A percentile compares a stretch with the other conserved stretches of the same genome.
Conservation (phyloP, 2,888 invertebrate species). For the Microctonus hyperodae region DNA sequence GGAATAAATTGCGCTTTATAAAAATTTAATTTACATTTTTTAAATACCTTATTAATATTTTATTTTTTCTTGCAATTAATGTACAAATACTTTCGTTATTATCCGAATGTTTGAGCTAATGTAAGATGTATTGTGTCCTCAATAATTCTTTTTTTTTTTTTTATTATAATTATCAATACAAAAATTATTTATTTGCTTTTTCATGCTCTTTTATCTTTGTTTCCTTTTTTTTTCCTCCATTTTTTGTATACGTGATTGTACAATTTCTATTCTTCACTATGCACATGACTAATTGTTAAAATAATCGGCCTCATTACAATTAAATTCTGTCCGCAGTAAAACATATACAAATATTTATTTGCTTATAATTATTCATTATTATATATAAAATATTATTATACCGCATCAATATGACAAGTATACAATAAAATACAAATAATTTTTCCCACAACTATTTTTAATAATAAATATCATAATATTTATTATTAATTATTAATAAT, state of each 20-base stretch:
- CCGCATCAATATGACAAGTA: neutral
- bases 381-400: too few species aligned
- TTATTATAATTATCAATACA: conserved; percentile 1
- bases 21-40: conserved; percentile 20
- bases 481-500: neutral
- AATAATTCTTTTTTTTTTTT: neutral
- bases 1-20: conserved; percentile 8
- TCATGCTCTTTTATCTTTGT: neutral
- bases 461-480: neutral
- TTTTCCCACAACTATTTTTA: neutral
- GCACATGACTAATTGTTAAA: neutral
- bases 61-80: conserved; percentile 2
- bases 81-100: neutral
- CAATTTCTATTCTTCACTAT: neutral
- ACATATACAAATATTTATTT: too few species aligned
- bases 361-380: neutral
- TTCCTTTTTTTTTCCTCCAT: neutral
- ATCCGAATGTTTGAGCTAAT: conserved; percentile 3
- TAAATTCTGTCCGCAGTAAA: too few species aligned
- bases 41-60: too few species aligned
- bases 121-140: too few species aligned
- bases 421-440: neutral
- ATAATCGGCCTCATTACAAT: too few species aligned
- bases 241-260: too few species aligned
- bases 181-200: neutral